phyloP scores from a whole-genome alignment of 2,797 vertebrate genomes.

The Sciurus carolinensis region DNA sequence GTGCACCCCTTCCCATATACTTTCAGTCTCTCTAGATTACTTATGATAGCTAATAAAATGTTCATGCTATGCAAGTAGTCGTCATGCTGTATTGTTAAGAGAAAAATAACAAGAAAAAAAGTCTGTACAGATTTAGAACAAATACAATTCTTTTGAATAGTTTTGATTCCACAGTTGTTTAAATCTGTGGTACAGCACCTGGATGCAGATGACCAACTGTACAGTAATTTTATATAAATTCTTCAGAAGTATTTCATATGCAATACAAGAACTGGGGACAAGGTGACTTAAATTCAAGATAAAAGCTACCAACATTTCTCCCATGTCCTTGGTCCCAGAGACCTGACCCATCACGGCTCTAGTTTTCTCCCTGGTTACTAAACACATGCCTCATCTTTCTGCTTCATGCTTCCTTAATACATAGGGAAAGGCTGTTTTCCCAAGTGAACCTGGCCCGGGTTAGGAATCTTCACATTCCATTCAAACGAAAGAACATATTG shows the following conservation, averaged over 20 bases:
- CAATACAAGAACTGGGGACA: not conserved
- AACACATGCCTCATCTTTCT: not conserved
- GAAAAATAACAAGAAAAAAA: not conserved
- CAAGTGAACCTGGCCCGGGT: not conserved
- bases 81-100: not conserved
- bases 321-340: not conserved
- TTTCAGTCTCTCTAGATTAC: not conserved
- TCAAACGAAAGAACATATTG: not conserved
- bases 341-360: too few relatives aligned
- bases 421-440: constrained; percentile 44
- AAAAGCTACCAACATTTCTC: not conserved
- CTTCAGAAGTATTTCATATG: not conserved
- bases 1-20: not conserved
- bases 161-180: not conserved
- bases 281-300: not conserved
- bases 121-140: not conserved
- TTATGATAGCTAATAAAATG: too few relatives aligned
- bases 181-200: not conserved
- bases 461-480: constrained; percentile 14
- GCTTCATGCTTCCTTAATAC: not conserved
- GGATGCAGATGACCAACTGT: not conserved
- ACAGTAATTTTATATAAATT: not conserved
- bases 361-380: not conserved
- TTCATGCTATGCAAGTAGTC: too few relatives aligned
- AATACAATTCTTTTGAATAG: not conserved